Percentiles rank a stretch among this genome's conserved stretches.
Evolutionary conservation across 1,140 invertebrate genomes (phyloP).

Genomic region (Tetranychus cinnabarinus): DNA sequence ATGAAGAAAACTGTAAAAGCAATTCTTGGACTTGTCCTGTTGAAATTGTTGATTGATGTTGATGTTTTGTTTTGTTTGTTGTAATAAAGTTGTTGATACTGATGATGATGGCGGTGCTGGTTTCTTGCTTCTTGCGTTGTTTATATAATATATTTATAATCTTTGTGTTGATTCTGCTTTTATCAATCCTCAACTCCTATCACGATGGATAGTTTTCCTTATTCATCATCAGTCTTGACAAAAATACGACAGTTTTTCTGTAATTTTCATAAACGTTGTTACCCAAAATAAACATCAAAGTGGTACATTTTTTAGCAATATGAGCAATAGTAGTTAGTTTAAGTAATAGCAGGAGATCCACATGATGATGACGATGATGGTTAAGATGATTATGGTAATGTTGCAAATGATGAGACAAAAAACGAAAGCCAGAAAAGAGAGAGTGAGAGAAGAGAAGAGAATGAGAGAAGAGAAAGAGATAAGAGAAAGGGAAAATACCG

Average conservation of each 20-base stretch:
- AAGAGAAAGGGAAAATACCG: background rate
- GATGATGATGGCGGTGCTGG: background rate
- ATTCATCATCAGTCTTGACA: background rate
- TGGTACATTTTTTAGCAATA: background rate
- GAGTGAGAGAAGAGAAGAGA: background rate
- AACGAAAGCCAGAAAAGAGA: background rate
- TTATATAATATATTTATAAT: background rate
- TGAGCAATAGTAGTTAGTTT: background rate
- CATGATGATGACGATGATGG: background rate
- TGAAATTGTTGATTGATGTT: background rate
- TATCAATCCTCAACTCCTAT: background rate
- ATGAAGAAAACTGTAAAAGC: background rate
- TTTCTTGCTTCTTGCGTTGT: background rate
- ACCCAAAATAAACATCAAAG: background rate
- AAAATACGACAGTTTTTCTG: background rate
- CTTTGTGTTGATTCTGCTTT: background rate
- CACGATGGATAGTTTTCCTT: background rate
- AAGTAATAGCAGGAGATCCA: background rate
- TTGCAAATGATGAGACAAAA: background rate
- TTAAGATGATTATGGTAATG: background rate
- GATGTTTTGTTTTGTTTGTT: background rate
- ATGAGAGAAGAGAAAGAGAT: background rate
- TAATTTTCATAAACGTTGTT: background rate
- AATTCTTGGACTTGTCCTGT: background rate
- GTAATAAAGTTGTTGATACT: background rate